Percentiles rank a stretch among this genome's conserved stretches.
phyloP scores from a whole-genome alignment of 2,797 vertebrate species.

The Muscicapa striata region DNA sequence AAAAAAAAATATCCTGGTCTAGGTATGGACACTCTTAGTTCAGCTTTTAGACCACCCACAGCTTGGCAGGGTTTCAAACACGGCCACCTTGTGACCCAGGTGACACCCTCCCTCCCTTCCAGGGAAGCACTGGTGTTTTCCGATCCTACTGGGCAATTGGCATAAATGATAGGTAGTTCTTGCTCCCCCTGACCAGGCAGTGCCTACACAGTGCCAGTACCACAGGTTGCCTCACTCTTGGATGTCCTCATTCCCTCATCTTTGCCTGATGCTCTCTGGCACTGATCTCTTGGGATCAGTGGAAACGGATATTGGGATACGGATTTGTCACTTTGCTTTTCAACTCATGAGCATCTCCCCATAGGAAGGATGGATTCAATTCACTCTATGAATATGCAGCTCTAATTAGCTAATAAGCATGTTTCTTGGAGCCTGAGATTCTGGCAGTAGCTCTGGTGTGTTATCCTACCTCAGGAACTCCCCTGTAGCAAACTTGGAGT shows the following conservation, averaged over 20 bases:
- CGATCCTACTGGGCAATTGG: accelerated
- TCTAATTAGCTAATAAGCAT: neutral
- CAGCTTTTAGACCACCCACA: neutral
- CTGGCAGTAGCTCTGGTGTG: neutral
- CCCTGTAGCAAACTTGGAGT: neutral
- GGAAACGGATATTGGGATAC: too few species aligned
- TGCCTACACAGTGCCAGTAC: neutral
- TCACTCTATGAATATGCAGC: neutral
- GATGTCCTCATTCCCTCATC: neutral
- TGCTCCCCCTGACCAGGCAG: neutral
- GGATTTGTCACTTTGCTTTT: neutral
- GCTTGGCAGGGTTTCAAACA: neutral
- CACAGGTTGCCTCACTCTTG: neutral
- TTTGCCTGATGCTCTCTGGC: neutral
- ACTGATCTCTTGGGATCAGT: neutral
- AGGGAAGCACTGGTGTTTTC: neutral
- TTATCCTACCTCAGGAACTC: constrained; percentile 1
- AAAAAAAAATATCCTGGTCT: neutral
- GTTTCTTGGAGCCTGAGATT: neutral
- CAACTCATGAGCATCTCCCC: neutral
- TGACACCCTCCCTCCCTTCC: neutral
- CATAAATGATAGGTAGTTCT: accelerated
- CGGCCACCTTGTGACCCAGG: neutral
- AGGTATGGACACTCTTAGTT: neutral
- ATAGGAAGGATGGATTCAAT: accelerated